phyloP scores from a whole-genome alignment of 92 coral and sea anemone species.

The Epizoanthus stellaris region DNA sequence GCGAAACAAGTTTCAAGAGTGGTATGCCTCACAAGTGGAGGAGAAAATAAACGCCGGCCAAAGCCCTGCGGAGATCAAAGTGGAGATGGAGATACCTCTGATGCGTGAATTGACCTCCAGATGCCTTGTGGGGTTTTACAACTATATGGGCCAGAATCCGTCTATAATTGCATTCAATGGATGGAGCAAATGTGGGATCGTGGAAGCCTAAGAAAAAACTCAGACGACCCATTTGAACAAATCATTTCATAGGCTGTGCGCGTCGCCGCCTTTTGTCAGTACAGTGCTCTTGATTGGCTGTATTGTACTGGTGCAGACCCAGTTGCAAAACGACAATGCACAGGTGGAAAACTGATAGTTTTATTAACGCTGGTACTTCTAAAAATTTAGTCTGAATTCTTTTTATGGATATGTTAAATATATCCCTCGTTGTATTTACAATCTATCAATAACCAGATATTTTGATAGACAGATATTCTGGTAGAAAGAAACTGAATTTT shows the following conservation, averaged over 20 bases:
- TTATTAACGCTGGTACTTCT: conserved; percentile 3
- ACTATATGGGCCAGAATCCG: background rate
- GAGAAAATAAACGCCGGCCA: background rate
- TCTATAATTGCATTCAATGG: background rate
- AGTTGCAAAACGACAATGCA: background rate
- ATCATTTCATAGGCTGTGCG: background rate
- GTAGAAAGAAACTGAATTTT: background rate
- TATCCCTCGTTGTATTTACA: background rate
- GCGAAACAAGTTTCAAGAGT: background rate
- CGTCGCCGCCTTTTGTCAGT: too few species aligned
- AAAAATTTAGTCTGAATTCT: too few species aligned
- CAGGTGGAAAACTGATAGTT: background rate
- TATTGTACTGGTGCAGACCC: background rate
- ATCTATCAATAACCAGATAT: background rate
- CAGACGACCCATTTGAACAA: background rate
- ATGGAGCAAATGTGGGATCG: too few species aligned
- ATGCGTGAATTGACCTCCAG: background rate
- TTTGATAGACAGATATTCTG: background rate
- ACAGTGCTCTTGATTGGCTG: background rate
- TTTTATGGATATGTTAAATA: background rate
- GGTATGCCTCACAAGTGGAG: background rate
- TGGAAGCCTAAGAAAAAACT: background rate
- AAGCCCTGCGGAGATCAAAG: background rate
- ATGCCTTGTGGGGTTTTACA: background rate
- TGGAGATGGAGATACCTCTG: background rate